These are phyloP conservation scores for Orchesella flavescens DNA, from an alignment of 2,888 invertebrate genomes.

Conservation along the genomic window DNA sequence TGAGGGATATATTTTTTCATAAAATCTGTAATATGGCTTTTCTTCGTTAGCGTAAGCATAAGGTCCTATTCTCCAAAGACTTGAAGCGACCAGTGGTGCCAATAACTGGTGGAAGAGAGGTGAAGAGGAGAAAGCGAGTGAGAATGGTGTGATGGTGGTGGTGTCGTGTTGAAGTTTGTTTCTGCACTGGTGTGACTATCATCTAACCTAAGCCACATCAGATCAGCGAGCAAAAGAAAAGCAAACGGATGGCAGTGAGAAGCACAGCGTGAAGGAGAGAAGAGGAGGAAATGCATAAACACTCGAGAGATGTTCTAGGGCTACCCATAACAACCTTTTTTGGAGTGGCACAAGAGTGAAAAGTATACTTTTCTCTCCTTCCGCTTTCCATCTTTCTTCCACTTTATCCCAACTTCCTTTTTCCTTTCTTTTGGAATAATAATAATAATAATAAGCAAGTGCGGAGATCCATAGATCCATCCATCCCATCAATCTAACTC, in stretches of 20 bases:
- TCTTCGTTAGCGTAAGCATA: neutral
- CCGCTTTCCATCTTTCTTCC: constrained; percentile 57
- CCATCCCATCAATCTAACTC: constrained; percentile 46
- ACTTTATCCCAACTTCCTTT: constrained; percentile 53
- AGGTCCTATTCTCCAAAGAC: no score
- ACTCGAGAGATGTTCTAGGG: constrained; percentile 57
- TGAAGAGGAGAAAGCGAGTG: constrained; percentile 14
- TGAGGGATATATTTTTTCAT: neutral
- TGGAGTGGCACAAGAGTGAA: constrained; percentile 39
- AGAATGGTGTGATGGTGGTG: constrained; percentile 16
- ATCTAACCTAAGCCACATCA: constrained; percentile 5
- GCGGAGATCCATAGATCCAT: constrained; percentile 29
- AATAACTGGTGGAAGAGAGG: constrained; percentile 21
- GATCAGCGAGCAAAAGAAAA: constrained; percentile 15
- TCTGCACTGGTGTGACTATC: constrained; percentile 30
- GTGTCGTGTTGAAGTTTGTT: constrained; percentile 19
- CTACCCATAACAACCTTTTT: constrained; percentile 54
- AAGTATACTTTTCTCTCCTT: constrained; percentile 50
- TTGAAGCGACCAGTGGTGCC: neutral
- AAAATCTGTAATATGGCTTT: neutral
- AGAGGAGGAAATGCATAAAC: constrained; percentile 62
- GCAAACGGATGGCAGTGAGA: constrained; percentile 27
- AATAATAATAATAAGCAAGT: constrained; percentile 42
- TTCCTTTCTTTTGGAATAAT: constrained; percentile 41
- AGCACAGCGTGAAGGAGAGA: constrained; percentile 46